phyloP scores from a whole-genome alignment of 35 echinoderm and acorn worm genomes.

The Strongylocentrotus purpuratus region DNA sequence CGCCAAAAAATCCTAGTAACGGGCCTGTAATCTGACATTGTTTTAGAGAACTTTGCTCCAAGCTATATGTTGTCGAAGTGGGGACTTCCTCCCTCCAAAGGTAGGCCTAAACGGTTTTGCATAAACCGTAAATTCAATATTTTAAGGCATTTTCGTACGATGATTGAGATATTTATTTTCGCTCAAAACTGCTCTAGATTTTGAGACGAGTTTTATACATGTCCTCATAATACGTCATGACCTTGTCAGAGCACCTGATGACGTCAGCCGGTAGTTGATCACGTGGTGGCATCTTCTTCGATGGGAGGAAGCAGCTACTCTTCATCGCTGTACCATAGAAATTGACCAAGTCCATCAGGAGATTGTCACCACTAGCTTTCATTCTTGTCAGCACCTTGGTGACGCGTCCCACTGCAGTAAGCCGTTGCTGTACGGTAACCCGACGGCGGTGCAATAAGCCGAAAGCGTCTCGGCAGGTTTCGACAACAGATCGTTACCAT shows the following conservation, averaged over 20 bases:
- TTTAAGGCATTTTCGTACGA: no score
- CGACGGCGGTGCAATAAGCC: conserved; percentile 29
- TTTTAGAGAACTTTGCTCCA: no score
- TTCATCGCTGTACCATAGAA: conserved; percentile 16
- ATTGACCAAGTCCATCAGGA: background rate
- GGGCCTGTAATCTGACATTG: no score
- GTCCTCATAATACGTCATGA: background rate
- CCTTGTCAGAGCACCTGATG: background rate
- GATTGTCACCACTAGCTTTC: background rate
- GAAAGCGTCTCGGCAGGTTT: background rate
- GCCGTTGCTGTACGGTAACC: conserved; percentile 20
- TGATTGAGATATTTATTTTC: no score
- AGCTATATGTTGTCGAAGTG: no score
- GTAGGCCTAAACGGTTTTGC: no score
- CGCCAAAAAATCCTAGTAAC: no score
- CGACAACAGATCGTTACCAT: conserved; percentile 56
- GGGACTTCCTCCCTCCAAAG: no score
- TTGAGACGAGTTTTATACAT: background rate
- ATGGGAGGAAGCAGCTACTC: conserved; percentile 19
- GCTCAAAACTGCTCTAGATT: background rate
- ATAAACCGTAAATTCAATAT: no score
- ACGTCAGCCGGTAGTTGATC: conserved; percentile 6
- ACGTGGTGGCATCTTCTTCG: background rate
- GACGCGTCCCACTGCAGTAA: conserved; percentile 47
- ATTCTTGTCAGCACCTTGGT: background rate